phyloP scores from a whole-genome alignment of 2,797 vertebrate species.

The Enteromius paludinosus region DNA sequence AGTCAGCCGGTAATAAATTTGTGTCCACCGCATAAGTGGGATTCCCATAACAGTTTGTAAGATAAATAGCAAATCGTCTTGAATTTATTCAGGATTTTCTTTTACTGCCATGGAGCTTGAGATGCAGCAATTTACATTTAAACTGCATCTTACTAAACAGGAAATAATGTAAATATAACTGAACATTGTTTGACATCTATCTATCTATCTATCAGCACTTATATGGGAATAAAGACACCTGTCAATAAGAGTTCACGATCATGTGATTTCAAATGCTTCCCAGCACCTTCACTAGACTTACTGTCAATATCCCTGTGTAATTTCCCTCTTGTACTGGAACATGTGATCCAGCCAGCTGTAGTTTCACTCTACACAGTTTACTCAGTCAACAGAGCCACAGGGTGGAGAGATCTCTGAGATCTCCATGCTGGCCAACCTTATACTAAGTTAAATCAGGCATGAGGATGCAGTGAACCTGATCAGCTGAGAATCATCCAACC shows the following conservation, averaged over 20 bases:
- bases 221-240: neutral
- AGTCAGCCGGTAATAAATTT: neutral
- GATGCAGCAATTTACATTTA: neutral
- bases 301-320: slow-evolving; percentile 49
- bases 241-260: neutral
- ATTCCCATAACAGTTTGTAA: neutral
- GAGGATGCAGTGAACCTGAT: slow-evolving; percentile 28
- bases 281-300: slow-evolving; percentile 11
- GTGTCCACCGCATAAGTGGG: neutral
- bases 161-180: neutral
- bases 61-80: neutral
- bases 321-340: slow-evolving; percentile 46
- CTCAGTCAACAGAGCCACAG: slow-evolving; percentile 61
- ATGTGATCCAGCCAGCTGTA: slow-evolving; percentile 60
- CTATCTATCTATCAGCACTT: neutral
- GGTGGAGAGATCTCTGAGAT: slow-evolving; percentile 52
- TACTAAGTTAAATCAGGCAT: slow-evolving; percentile 31
- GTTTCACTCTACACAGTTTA: slow-evolving; percentile 61
- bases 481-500: slow-evolving; percentile 25
- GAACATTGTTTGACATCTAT: neutral
- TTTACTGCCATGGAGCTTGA: neutral
- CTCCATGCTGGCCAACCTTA: slow-evolving; percentile 1
- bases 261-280: slow-evolving; percentile 13
- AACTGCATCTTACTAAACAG: neutral
- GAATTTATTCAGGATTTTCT: neutral